Evolutionary conservation across 2,888 invertebrate species (phyloP).

Genomic region (Ophioninae sp.): DNA sequence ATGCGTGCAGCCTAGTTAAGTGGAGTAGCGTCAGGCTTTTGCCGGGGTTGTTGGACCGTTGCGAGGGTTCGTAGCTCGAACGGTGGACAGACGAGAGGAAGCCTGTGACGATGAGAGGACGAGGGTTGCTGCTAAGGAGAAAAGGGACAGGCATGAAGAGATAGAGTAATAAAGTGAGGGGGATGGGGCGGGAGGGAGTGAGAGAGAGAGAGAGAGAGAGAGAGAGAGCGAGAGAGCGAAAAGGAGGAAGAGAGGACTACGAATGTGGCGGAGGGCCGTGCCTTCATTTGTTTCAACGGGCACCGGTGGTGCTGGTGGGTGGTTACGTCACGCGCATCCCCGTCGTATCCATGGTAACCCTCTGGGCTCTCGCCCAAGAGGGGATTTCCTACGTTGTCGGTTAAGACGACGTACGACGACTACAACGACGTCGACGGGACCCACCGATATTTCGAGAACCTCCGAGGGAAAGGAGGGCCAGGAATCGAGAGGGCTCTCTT

Average conservation of each 20-base stretch:
- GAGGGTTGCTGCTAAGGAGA: slow-evolving; percentile 54
- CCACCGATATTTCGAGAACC: slow-evolving; percentile 44
- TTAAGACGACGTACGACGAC: slow-evolving; percentile 72
- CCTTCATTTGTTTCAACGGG: slow-evolving; percentile 81
- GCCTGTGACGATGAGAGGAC: slow-evolving; percentile 64
- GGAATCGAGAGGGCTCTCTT: slow-evolving; percentile 45
- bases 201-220: neutral
- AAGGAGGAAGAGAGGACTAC: slow-evolving; percentile 25
- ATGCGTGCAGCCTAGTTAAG: slow-evolving; percentile 65
- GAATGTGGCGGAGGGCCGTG: slow-evolving; percentile 72
- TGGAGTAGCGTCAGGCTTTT: slow-evolving; percentile 54
- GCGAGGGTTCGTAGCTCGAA: slow-evolving; percentile 48
- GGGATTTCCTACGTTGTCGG: slow-evolving; percentile 79
- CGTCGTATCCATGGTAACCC: slow-evolving; percentile 79
- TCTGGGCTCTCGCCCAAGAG: slow-evolving; percentile 78
- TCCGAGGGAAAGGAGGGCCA: slow-evolving; percentile 44
- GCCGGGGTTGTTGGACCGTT: slow-evolving; percentile 49
- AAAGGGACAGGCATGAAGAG: slow-evolving; percentile 1
- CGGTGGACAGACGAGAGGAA: slow-evolving; percentile 44
- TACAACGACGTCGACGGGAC: slow-evolving; percentile 67
- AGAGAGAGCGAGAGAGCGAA: neutral
- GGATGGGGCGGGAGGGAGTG: slow-evolving; percentile 3
- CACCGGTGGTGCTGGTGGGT: slow-evolving; percentile 77
- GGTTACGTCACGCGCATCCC: slow-evolving; percentile 80
- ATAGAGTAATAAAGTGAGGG: slow-evolving; percentile 27